Evolutionary conservation across 2,113 vertebrate species (phyloP).

Genomic region (Gallinago paraguaiae): DNA sequence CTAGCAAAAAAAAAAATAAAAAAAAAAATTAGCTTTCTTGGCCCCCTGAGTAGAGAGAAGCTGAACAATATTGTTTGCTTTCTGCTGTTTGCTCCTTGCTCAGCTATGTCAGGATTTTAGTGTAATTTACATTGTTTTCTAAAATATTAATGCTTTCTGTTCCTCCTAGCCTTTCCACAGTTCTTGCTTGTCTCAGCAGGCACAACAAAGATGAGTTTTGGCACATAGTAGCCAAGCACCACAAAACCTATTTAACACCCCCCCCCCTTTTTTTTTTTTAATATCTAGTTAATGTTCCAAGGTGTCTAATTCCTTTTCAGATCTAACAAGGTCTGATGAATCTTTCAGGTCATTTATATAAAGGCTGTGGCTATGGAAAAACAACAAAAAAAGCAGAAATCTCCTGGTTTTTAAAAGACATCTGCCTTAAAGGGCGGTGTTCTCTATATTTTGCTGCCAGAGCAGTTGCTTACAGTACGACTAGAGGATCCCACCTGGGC

Average conservation of each 20-base stretch:
- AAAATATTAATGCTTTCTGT: slow-evolving; percentile 61
- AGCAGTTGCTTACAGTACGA: not conserved
- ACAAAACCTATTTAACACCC: slow-evolving; percentile 13
- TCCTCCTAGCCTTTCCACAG: slow-evolving; percentile 15
- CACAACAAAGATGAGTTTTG: not conserved
- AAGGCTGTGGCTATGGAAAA: not conserved
- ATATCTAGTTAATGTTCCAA: not conserved
- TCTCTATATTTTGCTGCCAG: not conserved
- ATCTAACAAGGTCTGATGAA: not conserved
- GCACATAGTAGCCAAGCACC: not conserved
- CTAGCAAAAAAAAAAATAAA: not conserved
- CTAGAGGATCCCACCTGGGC: not conserved
- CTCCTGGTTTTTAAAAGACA: not conserved
- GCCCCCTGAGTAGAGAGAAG: not conserved
- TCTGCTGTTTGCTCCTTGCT: slow-evolving; percentile 28
- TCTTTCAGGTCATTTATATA: not conserved
- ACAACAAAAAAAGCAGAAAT: not conserved
- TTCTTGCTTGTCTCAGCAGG: slow-evolving; percentile 42
- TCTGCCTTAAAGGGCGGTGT: not conserved
- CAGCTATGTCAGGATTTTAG: slow-evolving; percentile 34
- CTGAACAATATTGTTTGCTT: slow-evolving; percentile 9
- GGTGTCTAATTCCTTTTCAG: not conserved
- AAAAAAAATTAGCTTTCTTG: not conserved
- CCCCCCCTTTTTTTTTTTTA: not conserved
- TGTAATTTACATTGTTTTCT: slow-evolving; percentile 52